Conservation (phyloP, 2,113 vertebrate species). For the Trachemys scripta region DNA sequence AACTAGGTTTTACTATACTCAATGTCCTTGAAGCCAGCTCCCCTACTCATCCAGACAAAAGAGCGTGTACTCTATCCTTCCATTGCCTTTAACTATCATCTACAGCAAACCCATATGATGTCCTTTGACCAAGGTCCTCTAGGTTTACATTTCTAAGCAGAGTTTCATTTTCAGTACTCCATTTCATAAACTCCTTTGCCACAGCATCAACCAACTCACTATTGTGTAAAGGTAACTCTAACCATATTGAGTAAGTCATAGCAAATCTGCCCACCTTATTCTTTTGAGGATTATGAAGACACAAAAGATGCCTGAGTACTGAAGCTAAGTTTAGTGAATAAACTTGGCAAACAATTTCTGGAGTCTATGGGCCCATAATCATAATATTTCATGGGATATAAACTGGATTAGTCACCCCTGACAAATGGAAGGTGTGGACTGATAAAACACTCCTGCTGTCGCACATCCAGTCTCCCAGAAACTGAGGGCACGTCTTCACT, state of each 20-base stretch:
- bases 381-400: conserved; percentile 21
- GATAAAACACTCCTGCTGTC: background rate
- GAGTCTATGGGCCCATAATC: background rate
- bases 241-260: background rate
- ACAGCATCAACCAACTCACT: background rate
- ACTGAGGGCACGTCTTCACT: background rate
- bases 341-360: background rate
- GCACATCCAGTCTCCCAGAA: background rate
- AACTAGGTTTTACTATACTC: background rate
- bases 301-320: background rate
- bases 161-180: background rate
- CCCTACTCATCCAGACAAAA: background rate
- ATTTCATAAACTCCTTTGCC: background rate
- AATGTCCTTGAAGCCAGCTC: background rate
- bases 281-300: background rate
- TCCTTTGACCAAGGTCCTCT: background rate
- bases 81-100: background rate
- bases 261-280: background rate
- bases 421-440: background rate
- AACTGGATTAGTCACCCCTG: conserved; percentile 11
- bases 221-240: background rate
- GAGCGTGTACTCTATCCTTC: background rate
- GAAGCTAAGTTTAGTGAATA: background rate
- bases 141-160: background rate
- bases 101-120: background rate